Evolutionary conservation across 2,888 invertebrate genomes (phyloP).

Genomic region (Melieria crassipennis): DNA sequence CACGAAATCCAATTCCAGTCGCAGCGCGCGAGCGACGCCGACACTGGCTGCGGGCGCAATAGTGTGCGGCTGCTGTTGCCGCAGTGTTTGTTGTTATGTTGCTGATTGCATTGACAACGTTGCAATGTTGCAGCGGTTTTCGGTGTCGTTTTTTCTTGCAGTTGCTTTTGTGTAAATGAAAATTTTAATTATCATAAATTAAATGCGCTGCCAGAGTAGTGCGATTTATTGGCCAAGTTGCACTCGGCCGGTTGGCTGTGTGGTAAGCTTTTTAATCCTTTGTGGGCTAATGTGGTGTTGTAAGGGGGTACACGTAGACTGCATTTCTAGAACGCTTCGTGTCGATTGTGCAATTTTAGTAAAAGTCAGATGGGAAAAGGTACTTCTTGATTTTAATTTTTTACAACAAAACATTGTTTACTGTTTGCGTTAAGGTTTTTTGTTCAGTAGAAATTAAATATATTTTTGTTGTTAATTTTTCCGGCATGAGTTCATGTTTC

Average conservation of each 20-base stretch:
- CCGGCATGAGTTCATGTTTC: no score
- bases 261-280: no score
- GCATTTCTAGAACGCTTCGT: constrained; percentile 14
- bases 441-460: no score
- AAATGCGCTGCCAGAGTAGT: constrained; percentile 37
- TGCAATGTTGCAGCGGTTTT: neutral
- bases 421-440: neutral
- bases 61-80: neutral
- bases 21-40: neutral
- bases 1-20: constrained; percentile 41
- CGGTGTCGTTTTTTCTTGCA: neutral
- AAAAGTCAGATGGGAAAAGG: no score
- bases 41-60: neutral
- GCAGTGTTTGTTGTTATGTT: neutral
- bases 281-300: no score
- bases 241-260: no score
- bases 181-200: constrained; percentile 50
- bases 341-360: constrained; percentile 33
- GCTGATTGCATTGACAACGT: constrained; percentile 1
- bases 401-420: neutral
- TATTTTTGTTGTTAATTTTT: no score
- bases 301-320: no score
- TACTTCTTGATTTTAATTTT: no score
- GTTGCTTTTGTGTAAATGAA: constrained; percentile 43
- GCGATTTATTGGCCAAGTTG: constrained; percentile 1